A percentile compares a stretch with the other conserved stretches of the same genome.
Evolutionary conservation across 2,797 vertebrate species (phyloP).

Genomic region (Chanos chanos): DNA sequence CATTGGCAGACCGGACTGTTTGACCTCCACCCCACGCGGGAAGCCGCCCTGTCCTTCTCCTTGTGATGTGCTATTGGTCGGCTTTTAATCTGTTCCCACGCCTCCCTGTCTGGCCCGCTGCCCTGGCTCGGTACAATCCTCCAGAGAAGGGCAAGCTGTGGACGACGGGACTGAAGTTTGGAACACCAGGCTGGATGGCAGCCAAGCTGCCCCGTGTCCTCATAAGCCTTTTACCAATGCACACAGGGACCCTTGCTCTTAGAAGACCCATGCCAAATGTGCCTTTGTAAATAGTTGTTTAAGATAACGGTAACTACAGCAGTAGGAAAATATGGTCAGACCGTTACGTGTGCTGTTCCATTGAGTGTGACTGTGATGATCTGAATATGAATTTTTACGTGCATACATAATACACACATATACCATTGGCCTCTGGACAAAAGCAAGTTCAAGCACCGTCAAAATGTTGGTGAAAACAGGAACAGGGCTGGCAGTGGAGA

Average conservation of each 20-base stretch:
- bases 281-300: no score
- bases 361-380: no score
- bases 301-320: no score
- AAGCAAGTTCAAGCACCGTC: no score
- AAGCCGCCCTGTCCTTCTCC: background rate
- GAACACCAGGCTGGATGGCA: background rate
- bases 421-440: background rate
- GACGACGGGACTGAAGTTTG: background rate
- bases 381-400: no score
- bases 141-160: background rate
- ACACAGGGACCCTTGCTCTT: background rate
- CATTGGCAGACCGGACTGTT: background rate
- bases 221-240: background rate
- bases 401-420: background rate
- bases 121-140: background rate
- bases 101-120: background rate
- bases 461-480: no score
- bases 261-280: background rate
- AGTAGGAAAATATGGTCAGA: no score
- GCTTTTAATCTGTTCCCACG: conserved; percentile 10
- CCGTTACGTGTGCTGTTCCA: no score
- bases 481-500: no score
- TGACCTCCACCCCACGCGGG: background rate
- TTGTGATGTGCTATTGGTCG: background rate
- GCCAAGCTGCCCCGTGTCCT: background rate